These are phyloP conservation scores for Abramis brama DNA, from an alignment of 2,113 vertebrate species.

Conservation along the genomic window DNA sequence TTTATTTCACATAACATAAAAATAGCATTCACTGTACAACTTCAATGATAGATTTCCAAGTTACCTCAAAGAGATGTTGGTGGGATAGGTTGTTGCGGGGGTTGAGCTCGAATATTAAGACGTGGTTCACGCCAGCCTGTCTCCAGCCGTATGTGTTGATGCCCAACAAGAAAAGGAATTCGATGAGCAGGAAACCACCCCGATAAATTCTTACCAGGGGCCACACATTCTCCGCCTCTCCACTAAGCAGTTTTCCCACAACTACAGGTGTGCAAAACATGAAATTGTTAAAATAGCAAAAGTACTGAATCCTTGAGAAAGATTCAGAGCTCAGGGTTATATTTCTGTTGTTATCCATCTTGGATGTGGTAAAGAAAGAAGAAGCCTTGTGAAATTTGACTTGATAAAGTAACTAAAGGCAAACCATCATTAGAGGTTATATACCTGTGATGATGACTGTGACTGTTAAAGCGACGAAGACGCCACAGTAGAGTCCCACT, in stretches of 20 bases:
- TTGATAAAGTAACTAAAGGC: neutral
- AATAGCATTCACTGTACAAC: neutral
- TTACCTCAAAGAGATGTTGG: slow-evolving; percentile 98
- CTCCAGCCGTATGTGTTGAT: slow-evolving; percentile 99
- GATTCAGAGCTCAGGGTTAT: neutral
- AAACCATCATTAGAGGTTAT: neutral
- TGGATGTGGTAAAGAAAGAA: neutral
- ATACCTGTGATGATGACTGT: slow-evolving; percentile 91
- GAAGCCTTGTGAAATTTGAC: neutral
- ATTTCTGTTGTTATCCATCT: neutral
- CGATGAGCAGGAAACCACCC: slow-evolving; percentile 96
- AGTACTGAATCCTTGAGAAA: neutral
- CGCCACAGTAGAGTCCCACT: slow-evolving; percentile 94
- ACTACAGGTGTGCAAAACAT: slow-evolving; percentile 67
- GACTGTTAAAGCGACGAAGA: slow-evolving; percentile 88
- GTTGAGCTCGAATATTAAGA: slow-evolving; percentile 98
- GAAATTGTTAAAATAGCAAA: neutral
- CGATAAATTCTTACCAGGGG: slow-evolving; percentile 97
- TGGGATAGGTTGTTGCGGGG: slow-evolving; percentile 98
- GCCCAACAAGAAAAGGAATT: slow-evolving; percentile 98
- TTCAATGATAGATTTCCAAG: neutral
- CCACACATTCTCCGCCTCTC: slow-evolving; percentile 75
- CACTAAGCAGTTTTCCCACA: slow-evolving; percentile 66
- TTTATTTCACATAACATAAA: neutral
- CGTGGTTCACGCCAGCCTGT: slow-evolving; percentile 97